Evolutionary conservation across 2,888 invertebrate genomes (phyloP).

Genomic region (Dynastes hyllus): DNA sequence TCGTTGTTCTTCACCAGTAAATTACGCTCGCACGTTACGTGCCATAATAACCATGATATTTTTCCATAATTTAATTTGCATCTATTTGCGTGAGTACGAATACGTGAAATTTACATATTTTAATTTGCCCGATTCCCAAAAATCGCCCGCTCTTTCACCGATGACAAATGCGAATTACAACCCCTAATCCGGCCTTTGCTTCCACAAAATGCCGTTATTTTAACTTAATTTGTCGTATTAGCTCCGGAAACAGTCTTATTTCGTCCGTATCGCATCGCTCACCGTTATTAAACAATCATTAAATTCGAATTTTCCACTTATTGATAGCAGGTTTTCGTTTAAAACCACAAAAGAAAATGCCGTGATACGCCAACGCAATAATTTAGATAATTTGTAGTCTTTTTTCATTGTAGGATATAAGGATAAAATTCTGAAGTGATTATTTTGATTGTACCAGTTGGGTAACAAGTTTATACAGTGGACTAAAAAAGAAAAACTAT

Average conservation of each 20-base stretch:
- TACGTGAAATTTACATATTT: slow-evolving; percentile 40
- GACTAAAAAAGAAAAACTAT: too few relatives aligned
- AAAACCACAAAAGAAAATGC: too few relatives aligned
- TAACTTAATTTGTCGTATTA: slow-evolving; percentile 5
- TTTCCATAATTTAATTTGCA: slow-evolving; percentile 49
- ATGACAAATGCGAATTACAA: too few relatives aligned
- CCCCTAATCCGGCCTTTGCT: background rate
- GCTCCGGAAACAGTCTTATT: background rate
- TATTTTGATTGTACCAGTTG: too few relatives aligned
- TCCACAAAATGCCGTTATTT: background rate
- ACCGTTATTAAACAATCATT: slow-evolving; percentile 16
- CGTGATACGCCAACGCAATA: too few relatives aligned
- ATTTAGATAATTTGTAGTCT: too few relatives aligned
- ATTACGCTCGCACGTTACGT: slow-evolving; percentile 13
- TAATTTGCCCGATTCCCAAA: background rate
- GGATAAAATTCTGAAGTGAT: too few relatives aligned
- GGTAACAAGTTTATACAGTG: too few relatives aligned
- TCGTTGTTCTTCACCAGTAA: slow-evolving; percentile 4
- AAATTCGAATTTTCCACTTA: slow-evolving; percentile 5
- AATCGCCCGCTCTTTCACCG: too few relatives aligned
- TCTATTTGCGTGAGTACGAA: slow-evolving; percentile 43
- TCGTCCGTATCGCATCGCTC: too few relatives aligned
- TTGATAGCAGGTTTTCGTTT: background rate
- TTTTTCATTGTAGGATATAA: too few relatives aligned
- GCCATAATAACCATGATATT: slow-evolving; percentile 44